Percentiles rank a stretch among this genome's conserved stretches.
Conservation (phyloP, 1,140 invertebrate species). For the Linepithema humile region DNA sequence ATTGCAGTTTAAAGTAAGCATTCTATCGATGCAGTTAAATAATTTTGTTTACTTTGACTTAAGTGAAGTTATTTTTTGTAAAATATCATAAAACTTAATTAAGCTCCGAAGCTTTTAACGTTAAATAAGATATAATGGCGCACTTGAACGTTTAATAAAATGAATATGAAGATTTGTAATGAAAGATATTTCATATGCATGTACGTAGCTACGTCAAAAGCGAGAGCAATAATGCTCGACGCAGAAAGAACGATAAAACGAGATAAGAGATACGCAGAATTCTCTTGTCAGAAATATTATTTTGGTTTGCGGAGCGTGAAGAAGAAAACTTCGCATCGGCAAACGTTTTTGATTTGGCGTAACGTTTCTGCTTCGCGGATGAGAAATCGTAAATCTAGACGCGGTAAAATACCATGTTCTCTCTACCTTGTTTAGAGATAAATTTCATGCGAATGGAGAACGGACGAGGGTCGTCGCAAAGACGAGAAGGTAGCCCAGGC, state of each 20-base stretch:
- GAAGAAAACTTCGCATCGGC: slow-evolving; percentile 17
- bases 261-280: background rate
- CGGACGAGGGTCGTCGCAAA: slow-evolving; percentile 11
- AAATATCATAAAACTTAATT: background rate
- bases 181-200: background rate
- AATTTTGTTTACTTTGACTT: background rate
- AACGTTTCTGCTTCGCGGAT: slow-evolving; percentile 33
- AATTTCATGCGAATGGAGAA: slow-evolving; percentile 24
- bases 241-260: slow-evolving; percentile 1
- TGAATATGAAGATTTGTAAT: background rate
- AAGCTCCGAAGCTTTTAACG: background rate
- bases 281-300: slow-evolving; percentile 39
- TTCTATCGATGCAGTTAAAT: background rate
- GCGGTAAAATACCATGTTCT: background rate
- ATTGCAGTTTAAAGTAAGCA: background rate
- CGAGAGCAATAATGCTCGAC: background rate
- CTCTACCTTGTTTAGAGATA: slow-evolving; percentile 47
- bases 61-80: background rate
- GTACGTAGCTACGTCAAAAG: background rate
- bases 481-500: slow-evolving; percentile 7
- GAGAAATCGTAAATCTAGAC: slow-evolving; percentile 42
- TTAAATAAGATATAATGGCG: background rate
- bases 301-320: slow-evolving; percentile 2
- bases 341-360: slow-evolving; percentile 42
- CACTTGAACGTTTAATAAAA: slow-evolving; percentile 12